phyloP scores from a whole-genome alignment of 2,888 invertebrate genomes.

The Choreutis nemorana region DNA sequence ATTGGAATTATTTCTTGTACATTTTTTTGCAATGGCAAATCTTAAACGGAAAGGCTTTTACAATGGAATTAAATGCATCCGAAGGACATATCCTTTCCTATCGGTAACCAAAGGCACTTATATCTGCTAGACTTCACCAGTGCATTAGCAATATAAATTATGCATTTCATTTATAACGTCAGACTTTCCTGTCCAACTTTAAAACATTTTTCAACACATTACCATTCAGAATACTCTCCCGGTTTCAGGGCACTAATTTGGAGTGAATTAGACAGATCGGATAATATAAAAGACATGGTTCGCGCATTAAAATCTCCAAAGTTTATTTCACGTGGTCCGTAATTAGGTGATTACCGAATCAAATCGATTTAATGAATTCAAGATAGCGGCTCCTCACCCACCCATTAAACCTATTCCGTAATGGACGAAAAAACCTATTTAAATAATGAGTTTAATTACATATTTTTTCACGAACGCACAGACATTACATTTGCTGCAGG shows the following conservation, averaged over 20 bases:
- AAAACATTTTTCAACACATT: constrained; percentile 21
- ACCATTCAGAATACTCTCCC: constrained; percentile 22
- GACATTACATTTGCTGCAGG: constrained; percentile 60
- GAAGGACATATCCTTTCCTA: too few species aligned
- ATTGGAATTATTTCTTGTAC: too few species aligned
- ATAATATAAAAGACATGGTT: constrained; percentile 59
- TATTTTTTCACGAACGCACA: constrained; percentile 61
- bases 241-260: constrained; percentile 33
- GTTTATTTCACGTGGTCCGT: constrained; percentile 50
- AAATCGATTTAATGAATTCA: constrained; percentile 63
- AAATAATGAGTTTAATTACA: constrained; percentile 66
- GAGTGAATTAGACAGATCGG: constrained; percentile 44
- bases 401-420: constrained; percentile 55
- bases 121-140: too few species aligned
- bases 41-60: too few species aligned
- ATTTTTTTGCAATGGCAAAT: too few species aligned
- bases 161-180: too few species aligned
- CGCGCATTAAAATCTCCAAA: constrained; percentile 60
- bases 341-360: constrained; percentile 66
- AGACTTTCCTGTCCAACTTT: constrained; percentile 6
- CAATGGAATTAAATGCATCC: too few species aligned
- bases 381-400: constrained; percentile 53
- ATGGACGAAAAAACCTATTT: constrained; percentile 61
- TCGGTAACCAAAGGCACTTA: too few species aligned
- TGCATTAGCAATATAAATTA: too few species aligned